Evolutionary conservation across 2,797 vertebrate genomes (phyloP).

Genomic region (Chaetodon trifasciatus): DNA sequence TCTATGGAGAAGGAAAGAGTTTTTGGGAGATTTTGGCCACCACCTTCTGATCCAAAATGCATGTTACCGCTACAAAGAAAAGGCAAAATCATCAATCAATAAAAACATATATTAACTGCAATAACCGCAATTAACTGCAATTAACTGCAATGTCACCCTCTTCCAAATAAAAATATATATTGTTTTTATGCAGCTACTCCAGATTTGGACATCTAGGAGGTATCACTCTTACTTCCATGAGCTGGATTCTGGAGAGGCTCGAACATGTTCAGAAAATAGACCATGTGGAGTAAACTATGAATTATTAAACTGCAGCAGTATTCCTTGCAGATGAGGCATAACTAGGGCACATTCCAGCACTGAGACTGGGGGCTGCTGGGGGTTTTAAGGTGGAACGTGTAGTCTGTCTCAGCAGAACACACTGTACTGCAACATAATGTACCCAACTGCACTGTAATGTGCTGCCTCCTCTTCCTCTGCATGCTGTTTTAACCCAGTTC

Average conservation of each 20-base stretch:
- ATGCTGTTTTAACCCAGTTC: constrained; percentile 17
- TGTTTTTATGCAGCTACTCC: constrained; percentile 1
- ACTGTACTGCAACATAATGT: constrained; percentile 34
- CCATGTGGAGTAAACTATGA: constrained; percentile 28
- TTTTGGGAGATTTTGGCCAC: background rate
- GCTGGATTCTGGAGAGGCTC: background rate
- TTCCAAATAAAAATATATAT: too few species aligned
- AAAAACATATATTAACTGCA: too few species aligned
- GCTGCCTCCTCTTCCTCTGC: constrained; percentile 15
- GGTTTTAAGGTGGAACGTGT: constrained; percentile 32
- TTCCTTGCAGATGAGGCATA: constrained; percentile 45
- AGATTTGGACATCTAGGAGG: constrained; percentile 11
- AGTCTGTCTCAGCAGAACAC: constrained; percentile 29
- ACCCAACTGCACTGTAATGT: background rate
- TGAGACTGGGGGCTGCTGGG: constrained; percentile 12
- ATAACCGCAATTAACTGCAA: too few species aligned
- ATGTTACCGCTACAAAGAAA: background rate
- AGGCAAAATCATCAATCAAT: background rate
- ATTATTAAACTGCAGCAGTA: constrained; percentile 54
- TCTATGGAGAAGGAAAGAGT: background rate
- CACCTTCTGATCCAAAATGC: background rate
- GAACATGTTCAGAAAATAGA: constrained; percentile 17
- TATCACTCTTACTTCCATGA: background rate
- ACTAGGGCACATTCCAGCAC: constrained; percentile 48
- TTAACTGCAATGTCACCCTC: too few species aligned